Base-by-base conservation (phyloP, 2,113 vertebrate species). In the Labeo rohita region DNA sequence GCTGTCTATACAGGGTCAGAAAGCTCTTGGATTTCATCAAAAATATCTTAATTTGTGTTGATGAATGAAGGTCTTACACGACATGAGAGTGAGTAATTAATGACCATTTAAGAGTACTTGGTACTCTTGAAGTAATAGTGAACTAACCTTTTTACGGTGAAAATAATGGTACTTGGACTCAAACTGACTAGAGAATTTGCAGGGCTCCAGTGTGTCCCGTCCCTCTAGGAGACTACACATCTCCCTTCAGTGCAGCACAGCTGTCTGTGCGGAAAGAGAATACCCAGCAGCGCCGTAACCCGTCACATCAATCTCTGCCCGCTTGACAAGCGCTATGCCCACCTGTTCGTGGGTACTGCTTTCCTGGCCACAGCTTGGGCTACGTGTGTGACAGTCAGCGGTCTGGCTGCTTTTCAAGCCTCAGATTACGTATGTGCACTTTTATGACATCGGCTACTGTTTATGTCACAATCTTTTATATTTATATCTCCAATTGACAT, bases 311-410 rank as follows among this genome's bases (percentile, higher is more conserved):
- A 95, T 95, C 94, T 94, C 91, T 63, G 59, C 84, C 79, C 85
- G 90, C 89, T 83, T 94, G 94, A 95, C 94, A 93, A 92, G 88
- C 92, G 91, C 92, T 95, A 95, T 95, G 93, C 80, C 93, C 94
- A 95, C 94, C 94, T 95, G 94, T 94, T 94, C 91, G 87, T 89
- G 90, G 91, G 92, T 88, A 90, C 90, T 91, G 88, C 77, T 73
- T n/a, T 89, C 72, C 87, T 85, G 54, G 65, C 88, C 85, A 76
- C 81, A 54, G 84, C 91, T 83, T 77, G 23, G n/a, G 15, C 61
- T 88, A 77, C 66, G 85, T 84, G 78, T 86, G 81, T 80, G 81
- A 86, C 56, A 56, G 21, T 45, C 73, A 77, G 63, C 28, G 73
- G 85, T 83, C 34, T 65, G 79, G 80, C 68, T 15, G 12, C 85